Conservation (phyloP, 2,797 vertebrate species). For the Notoglanidium macrostoma region DNA sequence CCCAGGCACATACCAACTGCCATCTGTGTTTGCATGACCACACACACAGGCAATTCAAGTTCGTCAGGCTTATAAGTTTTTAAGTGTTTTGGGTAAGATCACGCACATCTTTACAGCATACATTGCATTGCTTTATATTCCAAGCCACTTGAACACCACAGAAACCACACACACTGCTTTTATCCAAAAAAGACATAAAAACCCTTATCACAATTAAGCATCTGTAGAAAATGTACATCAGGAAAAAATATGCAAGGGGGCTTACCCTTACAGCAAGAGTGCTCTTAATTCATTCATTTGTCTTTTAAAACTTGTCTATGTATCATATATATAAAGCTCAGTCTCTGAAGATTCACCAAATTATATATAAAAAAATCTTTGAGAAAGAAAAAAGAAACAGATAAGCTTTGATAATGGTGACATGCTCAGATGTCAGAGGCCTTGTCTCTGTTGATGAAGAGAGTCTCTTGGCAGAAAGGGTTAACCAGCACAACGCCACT, state of each 20-base stretch:
- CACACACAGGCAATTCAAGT: constrained; percentile 74
- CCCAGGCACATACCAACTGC: constrained; percentile 37
- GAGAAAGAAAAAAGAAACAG: constrained; percentile 60
- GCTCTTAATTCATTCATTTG: constrained; percentile 84
- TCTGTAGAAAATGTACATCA: constrained; percentile 84
- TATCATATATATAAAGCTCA: constrained; percentile 76
- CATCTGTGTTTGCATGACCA: constrained; percentile 48
- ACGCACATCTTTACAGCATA: constrained; percentile 64
- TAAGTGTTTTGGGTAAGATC: constrained; percentile 72
- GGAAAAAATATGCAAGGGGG: constrained; percentile 85
- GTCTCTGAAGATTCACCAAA: constrained; percentile 89
- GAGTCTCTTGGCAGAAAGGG: constrained; percentile 97
- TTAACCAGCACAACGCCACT: constrained; percentile 96
- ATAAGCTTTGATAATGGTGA: constrained; percentile 69
- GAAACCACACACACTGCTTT: constrained; percentile 70
- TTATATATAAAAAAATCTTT: constrained; percentile 75
- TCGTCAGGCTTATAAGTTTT: constrained; percentile 72
- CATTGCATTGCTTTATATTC: constrained; percentile 64
- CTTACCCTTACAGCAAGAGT: constrained; percentile 74
- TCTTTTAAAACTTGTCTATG: constrained; percentile 73
- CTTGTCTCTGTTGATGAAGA: constrained; percentile 90
- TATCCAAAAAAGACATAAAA: constrained; percentile 83
- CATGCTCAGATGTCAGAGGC: constrained; percentile 85
- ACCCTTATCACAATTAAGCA: constrained; percentile 81
- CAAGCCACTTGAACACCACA: constrained; percentile 71